Conservation (phyloP, 1,140 invertebrate genomes). For the Linepithema humile region DNA sequence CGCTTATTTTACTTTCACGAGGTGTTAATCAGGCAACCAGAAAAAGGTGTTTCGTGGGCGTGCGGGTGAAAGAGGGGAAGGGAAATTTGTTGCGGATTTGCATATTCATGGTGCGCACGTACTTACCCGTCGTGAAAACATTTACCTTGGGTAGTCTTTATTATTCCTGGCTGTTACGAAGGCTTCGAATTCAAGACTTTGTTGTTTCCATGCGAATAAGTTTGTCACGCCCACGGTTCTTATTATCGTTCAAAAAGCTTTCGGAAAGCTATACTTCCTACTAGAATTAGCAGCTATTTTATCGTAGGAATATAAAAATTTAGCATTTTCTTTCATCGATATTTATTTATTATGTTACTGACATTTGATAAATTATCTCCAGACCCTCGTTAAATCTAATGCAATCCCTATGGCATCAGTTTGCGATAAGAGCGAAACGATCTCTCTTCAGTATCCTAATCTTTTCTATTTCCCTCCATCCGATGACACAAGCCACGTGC, state of each 20-base stretch:
- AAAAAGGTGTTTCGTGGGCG: conserved; percentile 71
- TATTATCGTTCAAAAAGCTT: conserved; percentile 66
- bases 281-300: background rate
- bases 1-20: conserved; percentile 76
- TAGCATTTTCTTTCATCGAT: background rate
- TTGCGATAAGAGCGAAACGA: conserved; percentile 56
- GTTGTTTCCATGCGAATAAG: conserved; percentile 64
- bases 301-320: background rate
- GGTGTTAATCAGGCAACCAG: conserved; percentile 72
- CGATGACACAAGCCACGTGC: conserved; percentile 67
- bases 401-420: conserved; percentile 37
- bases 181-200: conserved; percentile 70
- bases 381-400: conserved; percentile 42
- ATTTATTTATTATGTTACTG: background rate
- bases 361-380: conserved; percentile 39
- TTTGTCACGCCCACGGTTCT: conserved; percentile 58
- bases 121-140: conserved; percentile 72
- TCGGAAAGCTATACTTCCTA: background rate
- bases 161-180: conserved; percentile 70
- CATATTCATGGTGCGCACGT: conserved; percentile 74
- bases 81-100: conserved; percentile 75
- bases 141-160: conserved; percentile 74
- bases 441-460: conserved; percentile 37
- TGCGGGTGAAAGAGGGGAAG: conserved; percentile 27
- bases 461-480: conserved; percentile 69